phyloP scores from a whole-genome alignment of 2,888 invertebrate genomes.

The Aelia acuminata region DNA sequence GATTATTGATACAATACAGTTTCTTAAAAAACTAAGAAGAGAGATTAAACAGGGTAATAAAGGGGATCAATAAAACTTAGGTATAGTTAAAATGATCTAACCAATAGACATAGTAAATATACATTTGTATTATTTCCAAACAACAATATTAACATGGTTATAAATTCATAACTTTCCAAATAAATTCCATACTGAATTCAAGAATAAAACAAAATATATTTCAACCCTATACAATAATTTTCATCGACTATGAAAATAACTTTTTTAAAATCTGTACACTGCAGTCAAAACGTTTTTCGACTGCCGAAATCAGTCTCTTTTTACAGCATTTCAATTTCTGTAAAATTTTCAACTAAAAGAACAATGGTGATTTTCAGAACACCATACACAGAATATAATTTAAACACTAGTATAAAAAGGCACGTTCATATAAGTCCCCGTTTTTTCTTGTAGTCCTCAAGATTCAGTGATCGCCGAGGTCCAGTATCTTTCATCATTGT shows the following conservation, averaged over 20 bases:
- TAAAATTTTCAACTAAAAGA: constrained; percentile 24
- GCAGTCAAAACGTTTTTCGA: not conserved
- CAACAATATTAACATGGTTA: not conserved
- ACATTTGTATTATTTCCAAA: not conserved
- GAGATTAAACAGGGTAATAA: constrained; percentile 19
- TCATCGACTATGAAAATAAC: constrained; percentile 44
- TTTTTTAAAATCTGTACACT: constrained; percentile 39
- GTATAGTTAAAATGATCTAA: not conserved
- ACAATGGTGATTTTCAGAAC: constrained; percentile 34
- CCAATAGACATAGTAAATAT: constrained; percentile 36
- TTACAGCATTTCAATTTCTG: constrained; percentile 36
- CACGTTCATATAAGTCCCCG: constrained; percentile 83
- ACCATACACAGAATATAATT: constrained; percentile 12
- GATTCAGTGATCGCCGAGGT: constrained; percentile 86
- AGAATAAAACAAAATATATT: constrained; percentile 38
- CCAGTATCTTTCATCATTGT: constrained; percentile 81
- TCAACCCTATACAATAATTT: constrained; percentile 37
- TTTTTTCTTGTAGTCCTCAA: constrained; percentile 94
- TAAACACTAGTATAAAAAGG: constrained; percentile 44
- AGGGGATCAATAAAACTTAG: not conserved
- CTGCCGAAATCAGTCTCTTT: constrained; percentile 26
- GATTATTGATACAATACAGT: not conserved
- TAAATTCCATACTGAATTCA: constrained; percentile 8
- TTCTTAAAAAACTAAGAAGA: constrained; percentile 33
- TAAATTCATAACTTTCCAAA: constrained; percentile 13